Evolutionary conservation across 2,888 invertebrate species (phyloP).

Genomic region (Dromius quadrimaculatus): DNA sequence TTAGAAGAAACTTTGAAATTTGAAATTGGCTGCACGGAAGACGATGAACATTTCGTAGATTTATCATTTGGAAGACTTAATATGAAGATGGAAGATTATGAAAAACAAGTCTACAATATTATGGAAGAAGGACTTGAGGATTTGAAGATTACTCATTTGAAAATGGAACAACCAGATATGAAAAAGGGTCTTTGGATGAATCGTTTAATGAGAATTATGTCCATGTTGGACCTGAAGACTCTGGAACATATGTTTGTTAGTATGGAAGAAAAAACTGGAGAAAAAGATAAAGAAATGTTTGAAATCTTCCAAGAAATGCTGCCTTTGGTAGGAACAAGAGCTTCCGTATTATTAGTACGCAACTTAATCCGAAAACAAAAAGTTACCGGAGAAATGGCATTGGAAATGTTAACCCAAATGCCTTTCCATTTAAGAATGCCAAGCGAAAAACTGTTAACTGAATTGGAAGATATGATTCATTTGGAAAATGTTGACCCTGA

Average conservation of each 20-base stretch:
- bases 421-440: slow-evolving; percentile 65
- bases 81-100: slow-evolving; percentile 58
- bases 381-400: slow-evolving; percentile 61
- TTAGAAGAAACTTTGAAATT: slow-evolving; percentile 8
- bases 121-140: slow-evolving; percentile 62
- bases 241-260: slow-evolving; percentile 60
- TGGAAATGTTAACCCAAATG: slow-evolving; percentile 63
- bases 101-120: slow-evolving; percentile 59
- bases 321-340: slow-evolving; percentile 67
- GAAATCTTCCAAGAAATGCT: slow-evolving; percentile 66
- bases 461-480: slow-evolving; percentile 62
- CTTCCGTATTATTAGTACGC: slow-evolving; percentile 63
- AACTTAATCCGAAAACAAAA: slow-evolving; percentile 62
- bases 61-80: slow-evolving; percentile 62
- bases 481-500: slow-evolving; percentile 57
- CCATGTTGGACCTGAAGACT: slow-evolving; percentile 60
- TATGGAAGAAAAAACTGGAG: slow-evolving; percentile 54
- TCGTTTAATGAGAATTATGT: slow-evolving; percentile 60
- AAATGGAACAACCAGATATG: slow-evolving; percentile 60
- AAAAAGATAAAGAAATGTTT: slow-evolving; percentile 53
- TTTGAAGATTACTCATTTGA: slow-evolving; percentile 62
- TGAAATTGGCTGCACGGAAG: background rate
- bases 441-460: slow-evolving; percentile 62
- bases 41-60: slow-evolving; percentile 57
- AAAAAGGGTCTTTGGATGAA: slow-evolving; percentile 62